phyloP scores from a whole-genome alignment of 2,888 invertebrate genomes.

The Cenopis cana region DNA sequence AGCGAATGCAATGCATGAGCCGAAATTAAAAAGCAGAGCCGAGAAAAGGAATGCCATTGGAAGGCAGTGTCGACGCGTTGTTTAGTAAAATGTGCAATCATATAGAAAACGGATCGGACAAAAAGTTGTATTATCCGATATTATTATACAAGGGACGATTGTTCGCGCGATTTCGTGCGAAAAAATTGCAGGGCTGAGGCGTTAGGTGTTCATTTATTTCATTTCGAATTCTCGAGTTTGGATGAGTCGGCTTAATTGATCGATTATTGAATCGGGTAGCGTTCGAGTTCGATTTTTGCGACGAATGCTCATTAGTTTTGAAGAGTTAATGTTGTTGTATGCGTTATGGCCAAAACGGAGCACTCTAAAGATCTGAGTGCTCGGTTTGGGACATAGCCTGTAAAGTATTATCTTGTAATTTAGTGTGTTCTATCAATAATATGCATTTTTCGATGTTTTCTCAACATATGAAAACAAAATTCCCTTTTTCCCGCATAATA shows the following conservation, averaged over 20 bases:
- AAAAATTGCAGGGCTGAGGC: constrained; percentile 57
- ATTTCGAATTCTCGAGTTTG: constrained; percentile 54
- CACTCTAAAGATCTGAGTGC: not conserved
- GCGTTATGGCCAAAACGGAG: constrained; percentile 1
- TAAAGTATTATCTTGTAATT: no score
- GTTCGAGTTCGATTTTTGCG: constrained; percentile 43
- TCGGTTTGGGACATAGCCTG: not conserved
- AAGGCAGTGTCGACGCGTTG: constrained; percentile 60
- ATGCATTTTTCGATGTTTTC: not conserved
- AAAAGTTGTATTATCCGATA: constrained; percentile 71
- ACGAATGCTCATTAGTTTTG: constrained; percentile 34
- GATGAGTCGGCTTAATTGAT: constrained; percentile 64
- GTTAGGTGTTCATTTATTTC: constrained; percentile 55
- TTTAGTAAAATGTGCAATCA: constrained; percentile 80
- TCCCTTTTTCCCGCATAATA: constrained; percentile 29
- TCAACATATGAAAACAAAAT: constrained; percentile 16
- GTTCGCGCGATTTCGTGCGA: constrained; percentile 67
- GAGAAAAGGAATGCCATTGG: constrained; percentile 61
- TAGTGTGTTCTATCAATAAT: no score
- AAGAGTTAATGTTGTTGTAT: constrained; percentile 27
- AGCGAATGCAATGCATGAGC: constrained; percentile 45
- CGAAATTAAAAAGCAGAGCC: constrained; percentile 52
- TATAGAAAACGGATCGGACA: constrained; percentile 71
- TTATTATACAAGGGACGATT: constrained; percentile 67
- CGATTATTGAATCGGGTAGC: constrained; percentile 62